Evolutionary conservation across 2,888 invertebrate species (phyloP).

Genomic region (Teleiodes luculella): DNA sequence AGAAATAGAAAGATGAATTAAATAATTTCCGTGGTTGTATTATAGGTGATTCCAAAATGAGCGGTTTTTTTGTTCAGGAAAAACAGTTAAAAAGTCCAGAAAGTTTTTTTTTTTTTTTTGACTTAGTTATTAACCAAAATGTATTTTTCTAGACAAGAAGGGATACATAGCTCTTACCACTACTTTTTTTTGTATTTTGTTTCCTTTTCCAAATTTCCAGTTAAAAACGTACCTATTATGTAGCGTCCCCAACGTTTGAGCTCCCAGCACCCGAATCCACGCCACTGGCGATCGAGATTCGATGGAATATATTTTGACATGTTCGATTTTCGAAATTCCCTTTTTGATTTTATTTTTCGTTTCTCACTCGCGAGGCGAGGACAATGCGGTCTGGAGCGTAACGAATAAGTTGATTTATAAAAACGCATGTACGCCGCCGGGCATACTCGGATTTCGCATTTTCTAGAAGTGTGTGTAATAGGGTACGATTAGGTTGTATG

Average conservation of each 20-base stretch:
- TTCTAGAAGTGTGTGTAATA: slow-evolving; percentile 10
- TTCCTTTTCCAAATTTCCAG: neutral
- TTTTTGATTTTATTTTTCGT: slow-evolving; percentile 38
- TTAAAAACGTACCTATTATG: slow-evolving; percentile 19
- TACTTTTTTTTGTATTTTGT: too few relatives aligned
- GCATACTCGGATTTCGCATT: slow-evolving; percentile 30
- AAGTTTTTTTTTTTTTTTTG: too few relatives aligned
- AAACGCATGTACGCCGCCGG: slow-evolving; percentile 52
- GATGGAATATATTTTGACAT: slow-evolving; percentile 62
- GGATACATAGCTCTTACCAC: too few relatives aligned
- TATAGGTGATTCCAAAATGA: too few relatives aligned
- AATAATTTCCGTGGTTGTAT: too few relatives aligned
- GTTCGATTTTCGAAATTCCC: slow-evolving; percentile 51
- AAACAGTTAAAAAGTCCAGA: too few relatives aligned
- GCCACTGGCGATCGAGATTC: slow-evolving; percentile 37
- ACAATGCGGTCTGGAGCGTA: slow-evolving; percentile 66
- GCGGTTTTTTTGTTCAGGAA: too few relatives aligned
- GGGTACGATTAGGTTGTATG: neutral
- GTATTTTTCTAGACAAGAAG: too few relatives aligned
- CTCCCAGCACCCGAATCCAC: slow-evolving; percentile 35
- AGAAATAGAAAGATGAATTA: too few relatives aligned
- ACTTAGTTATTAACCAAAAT: too few relatives aligned
- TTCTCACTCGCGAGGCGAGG: slow-evolving; percentile 52
- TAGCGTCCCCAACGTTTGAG: slow-evolving; percentile 9
- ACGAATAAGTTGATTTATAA: slow-evolving; percentile 72